A percentile compares a stretch with the other conserved stretches of the same genome.
phyloP scores from a whole-genome alignment of 2,888 invertebrate species.

The Noctua fimbriata region DNA sequence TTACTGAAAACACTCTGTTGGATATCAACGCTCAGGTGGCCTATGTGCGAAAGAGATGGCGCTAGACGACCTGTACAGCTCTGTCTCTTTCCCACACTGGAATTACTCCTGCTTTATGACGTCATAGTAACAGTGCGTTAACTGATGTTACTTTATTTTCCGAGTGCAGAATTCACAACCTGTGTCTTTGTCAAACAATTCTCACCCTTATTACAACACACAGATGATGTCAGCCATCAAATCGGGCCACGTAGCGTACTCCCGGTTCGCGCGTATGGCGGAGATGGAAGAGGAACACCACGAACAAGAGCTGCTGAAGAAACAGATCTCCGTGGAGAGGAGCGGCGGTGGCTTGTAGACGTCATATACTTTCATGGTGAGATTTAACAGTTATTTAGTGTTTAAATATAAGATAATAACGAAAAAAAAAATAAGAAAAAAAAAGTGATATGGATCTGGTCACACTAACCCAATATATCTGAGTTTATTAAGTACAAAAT shows the following conservation, averaged over 20 bases:
- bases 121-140: not conserved
- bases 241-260: conserved; percentile 98
- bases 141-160: not conserved
- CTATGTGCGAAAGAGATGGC: too few species aligned
- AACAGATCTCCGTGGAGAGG: conserved; percentile 96
- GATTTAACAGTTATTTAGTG: not conserved
- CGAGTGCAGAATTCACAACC: not conserved
- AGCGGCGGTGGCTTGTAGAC: conserved; percentile 98
- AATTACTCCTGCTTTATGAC: too few species aligned
- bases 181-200: not conserved
- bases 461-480: too few species aligned
- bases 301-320: conserved; percentile 93
- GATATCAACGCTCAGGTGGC: too few species aligned
- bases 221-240: conserved; percentile 99
- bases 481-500: too few species aligned
- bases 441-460: too few species aligned
- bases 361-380: conserved; percentile 53
- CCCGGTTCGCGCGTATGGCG: conserved; percentile 98
- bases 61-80: too few species aligned
- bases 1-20: not conserved
- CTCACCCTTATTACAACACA: not conserved
- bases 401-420: too few species aligned
- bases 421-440: too few species aligned
- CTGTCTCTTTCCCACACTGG: too few species aligned
- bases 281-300: conserved; percentile 97